Conservation (phyloP, 2,797 vertebrate species). For the Cephalopachus bancanus region DNA sequence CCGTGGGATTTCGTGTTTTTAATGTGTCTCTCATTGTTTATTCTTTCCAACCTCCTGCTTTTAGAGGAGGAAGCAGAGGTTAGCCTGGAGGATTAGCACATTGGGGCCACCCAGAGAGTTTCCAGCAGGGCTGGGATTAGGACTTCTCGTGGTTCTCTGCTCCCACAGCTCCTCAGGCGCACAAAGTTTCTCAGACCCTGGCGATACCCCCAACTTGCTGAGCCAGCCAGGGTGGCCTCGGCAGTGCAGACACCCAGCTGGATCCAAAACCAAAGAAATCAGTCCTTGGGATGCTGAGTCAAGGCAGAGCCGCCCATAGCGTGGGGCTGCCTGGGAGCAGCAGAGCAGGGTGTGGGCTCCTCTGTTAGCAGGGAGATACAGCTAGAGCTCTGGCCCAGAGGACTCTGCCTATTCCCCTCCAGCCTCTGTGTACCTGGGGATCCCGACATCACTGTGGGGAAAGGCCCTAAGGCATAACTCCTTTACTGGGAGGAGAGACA, state of each 20-base stretch:
- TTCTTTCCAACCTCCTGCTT: constrained; percentile 59
- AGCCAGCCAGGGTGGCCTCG: constrained; percentile 71
- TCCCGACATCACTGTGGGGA: background rate
- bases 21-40: constrained; percentile 63
- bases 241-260: background rate
- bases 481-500: background rate
- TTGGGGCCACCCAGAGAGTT: constrained; percentile 78
- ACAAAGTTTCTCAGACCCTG: constrained; percentile 29
- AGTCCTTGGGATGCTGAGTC: constrained; percentile 41
- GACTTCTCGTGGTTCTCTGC: constrained; percentile 65
- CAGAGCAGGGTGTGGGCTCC: background rate
- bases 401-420: background rate
- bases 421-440: background rate
- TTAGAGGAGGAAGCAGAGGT: constrained; percentile 71
- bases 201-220: background rate
- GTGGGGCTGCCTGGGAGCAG: background rate
- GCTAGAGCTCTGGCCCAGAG: background rate
- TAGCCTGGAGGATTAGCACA: constrained; percentile 54
- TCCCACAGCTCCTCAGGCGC: background rate
- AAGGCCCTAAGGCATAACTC: background rate
- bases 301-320: background rate
- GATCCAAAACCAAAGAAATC: background rate
- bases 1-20: constrained; percentile 57
- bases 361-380: background rate
- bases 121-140: constrained; percentile 9